phyloP scores from a whole-genome alignment of 2,888 invertebrate species.

The Urechis unicinctus region DNA sequence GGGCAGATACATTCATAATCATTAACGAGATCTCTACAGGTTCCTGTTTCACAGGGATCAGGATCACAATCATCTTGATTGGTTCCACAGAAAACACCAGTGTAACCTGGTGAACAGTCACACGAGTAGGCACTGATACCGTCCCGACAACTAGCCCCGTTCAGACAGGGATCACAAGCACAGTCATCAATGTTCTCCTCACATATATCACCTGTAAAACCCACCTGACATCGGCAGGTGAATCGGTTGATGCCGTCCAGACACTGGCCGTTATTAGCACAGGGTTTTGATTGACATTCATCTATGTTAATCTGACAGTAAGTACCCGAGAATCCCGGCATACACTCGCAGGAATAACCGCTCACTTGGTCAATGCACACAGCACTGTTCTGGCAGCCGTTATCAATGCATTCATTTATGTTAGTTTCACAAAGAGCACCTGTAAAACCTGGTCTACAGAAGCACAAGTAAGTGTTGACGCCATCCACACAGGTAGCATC shows the following conservation, averaged over 20 bases:
- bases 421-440: conserved; percentile 61
- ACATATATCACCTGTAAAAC: conserved; percentile 6
- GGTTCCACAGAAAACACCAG: conserved; percentile 58
- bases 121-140: conserved; percentile 3
- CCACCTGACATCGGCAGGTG: conserved; percentile 1
- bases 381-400: conserved; percentile 53
- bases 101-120: conserved; percentile 9
- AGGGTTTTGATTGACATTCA: conserved; percentile 80
- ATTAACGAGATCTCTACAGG: conserved; percentile 11
- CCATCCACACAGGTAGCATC: conserved; percentile 48
- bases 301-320: conserved; percentile 57
- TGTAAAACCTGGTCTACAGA: conserved; percentile 10
- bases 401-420: conserved; percentile 74
- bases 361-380: conserved; percentile 14
- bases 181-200: conserved; percentile 1
- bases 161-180: conserved; percentile 46
- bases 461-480: conserved; percentile 5
- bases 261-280: conserved; percentile 68
- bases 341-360: conserved; percentile 55
- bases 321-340: conserved; percentile 51
- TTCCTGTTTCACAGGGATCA: conserved; percentile 54
- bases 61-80: conserved; percentile 76
- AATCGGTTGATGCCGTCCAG: conserved; percentile 5
- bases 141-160: conserved; percentile 49
- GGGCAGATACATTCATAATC: conserved; percentile 21